Conservation (phyloP, 2,797 vertebrate genomes). For the Tolypeutes matacus region DNA sequence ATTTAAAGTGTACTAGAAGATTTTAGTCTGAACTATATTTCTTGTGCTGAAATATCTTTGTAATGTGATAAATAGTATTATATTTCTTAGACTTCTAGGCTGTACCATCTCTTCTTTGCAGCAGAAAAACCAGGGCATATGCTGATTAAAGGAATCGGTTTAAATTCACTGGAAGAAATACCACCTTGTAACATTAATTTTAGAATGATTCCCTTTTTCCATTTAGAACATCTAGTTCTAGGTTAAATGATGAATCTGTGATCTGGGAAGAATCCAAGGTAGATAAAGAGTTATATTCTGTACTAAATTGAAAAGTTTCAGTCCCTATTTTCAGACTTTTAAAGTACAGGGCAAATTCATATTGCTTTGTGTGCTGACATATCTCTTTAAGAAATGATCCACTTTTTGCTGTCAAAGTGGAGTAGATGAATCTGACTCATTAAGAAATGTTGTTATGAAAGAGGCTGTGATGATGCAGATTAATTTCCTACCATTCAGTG, state of each 20-base stretch:
- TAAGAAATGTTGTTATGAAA: slow-evolving; percentile 75
- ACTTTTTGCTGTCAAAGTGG: slow-evolving; percentile 72
- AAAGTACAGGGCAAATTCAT: slow-evolving; percentile 60
- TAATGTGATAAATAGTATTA: slow-evolving; percentile 16
- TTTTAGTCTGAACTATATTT: background rate
- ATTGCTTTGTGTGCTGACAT: slow-evolving; percentile 58
- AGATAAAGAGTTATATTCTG: slow-evolving; percentile 72
- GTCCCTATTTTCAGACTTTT: slow-evolving; percentile 64
- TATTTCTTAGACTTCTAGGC: slow-evolving; percentile 57
- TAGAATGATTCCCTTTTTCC: slow-evolving; percentile 59
- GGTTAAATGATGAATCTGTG: slow-evolving; percentile 77
- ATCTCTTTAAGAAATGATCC: slow-evolving; percentile 70
- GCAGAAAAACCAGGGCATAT: slow-evolving; percentile 57
- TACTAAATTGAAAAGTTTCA: slow-evolving; percentile 74
- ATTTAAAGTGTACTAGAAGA: background rate
- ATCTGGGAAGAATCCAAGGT: slow-evolving; percentile 57
- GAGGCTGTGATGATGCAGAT: slow-evolving; percentile 66
- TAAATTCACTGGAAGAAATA: slow-evolving; percentile 69
- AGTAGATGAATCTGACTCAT: slow-evolving; percentile 73
- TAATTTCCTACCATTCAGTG: slow-evolving; percentile 74
- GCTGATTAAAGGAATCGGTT: slow-evolving; percentile 69
- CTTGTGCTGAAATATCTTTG: slow-evolving; percentile 31
- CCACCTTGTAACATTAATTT: slow-evolving; percentile 71
- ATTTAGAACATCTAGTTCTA: slow-evolving; percentile 64
- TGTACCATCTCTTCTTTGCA: slow-evolving; percentile 12